Conservation (phyloP, 1,140 invertebrate genomes). For the Eurosta solidaginis region DNA sequence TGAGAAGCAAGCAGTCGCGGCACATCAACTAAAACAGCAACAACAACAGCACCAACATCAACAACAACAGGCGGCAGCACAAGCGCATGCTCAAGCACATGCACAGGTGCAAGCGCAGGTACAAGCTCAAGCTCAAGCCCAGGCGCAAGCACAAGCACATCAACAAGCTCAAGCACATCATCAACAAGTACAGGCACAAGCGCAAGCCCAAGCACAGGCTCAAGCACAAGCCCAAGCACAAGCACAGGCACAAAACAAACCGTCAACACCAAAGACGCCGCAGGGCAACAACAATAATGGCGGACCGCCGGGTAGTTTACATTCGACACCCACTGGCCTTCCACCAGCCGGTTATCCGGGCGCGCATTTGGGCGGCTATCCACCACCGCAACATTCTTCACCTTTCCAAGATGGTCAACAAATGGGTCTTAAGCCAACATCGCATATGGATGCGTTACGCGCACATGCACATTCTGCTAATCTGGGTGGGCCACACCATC, state of each 20-base stretch:
- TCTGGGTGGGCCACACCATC: conserved; percentile 60
- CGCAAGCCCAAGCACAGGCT: conserved; percentile 37
- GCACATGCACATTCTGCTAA: conserved; percentile 63
- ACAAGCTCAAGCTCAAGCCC: conserved; percentile 42
- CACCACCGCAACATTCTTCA: conserved; percentile 49
- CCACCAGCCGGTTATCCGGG: conserved; percentile 55
- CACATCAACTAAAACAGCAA: conserved; percentile 37
- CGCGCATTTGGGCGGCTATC: conserved; percentile 55
- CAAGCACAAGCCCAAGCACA: conserved; percentile 33
- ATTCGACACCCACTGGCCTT: conserved; percentile 50
- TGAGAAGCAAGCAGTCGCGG: conserved; percentile 48
- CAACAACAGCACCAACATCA: conserved; percentile 36
- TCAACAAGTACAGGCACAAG: conserved; percentile 36
- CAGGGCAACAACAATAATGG: conserved; percentile 40
- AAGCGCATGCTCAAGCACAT: conserved; percentile 37
- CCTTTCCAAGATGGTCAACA: conserved; percentile 52
- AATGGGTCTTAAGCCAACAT: conserved; percentile 58
- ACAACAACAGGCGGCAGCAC: conserved; percentile 39
- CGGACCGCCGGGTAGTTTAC: conserved; percentile 41
- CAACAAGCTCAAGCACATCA: conserved; percentile 35
- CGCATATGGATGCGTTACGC: conserved; percentile 65
- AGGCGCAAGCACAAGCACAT: conserved; percentile 33
- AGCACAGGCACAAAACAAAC: conserved; percentile 52
- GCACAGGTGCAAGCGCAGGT: conserved; percentile 35
- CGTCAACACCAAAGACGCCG: conserved; percentile 59